phyloP scores from a whole-genome alignment of 2,113 vertebrate species.

The Noturus placidus region DNA sequence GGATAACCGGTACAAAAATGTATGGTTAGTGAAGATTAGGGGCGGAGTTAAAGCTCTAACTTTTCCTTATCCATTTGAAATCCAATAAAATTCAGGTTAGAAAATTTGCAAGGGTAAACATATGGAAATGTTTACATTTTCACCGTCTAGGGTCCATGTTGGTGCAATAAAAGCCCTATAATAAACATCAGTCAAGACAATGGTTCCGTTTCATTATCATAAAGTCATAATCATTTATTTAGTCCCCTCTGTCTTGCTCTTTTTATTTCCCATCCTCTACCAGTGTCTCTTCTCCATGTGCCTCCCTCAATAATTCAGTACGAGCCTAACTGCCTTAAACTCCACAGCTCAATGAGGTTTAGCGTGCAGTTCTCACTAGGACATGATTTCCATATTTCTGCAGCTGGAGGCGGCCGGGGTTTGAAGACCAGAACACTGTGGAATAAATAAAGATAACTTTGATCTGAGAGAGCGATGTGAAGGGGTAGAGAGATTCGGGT shows the following conservation, averaged over 20 bases:
- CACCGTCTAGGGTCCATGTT: not conserved
- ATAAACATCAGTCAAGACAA: not conserved
- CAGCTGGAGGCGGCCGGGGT: slow-evolving; percentile 19
- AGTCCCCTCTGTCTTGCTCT: no score
- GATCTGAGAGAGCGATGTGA: slow-evolving; percentile 31
- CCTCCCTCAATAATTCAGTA: slow-evolving; percentile 8
- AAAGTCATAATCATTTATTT: not conserved
- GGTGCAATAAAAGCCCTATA: not conserved
- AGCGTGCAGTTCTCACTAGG: not conserved
- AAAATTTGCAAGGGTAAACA: not conserved
- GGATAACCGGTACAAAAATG: no score
- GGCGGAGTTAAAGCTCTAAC: not conserved
- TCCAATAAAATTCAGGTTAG: not conserved
- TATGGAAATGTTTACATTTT: no score
- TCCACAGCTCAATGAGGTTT: slow-evolving; percentile 4
- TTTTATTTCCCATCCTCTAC: not conserved
- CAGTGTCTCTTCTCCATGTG: not conserved
- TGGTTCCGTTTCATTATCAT: not conserved
- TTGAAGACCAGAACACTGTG: slow-evolving; percentile 24
- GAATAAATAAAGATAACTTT: slow-evolving; percentile 40
- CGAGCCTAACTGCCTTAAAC: slow-evolving; percentile 18
- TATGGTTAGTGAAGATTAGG: not conserved
- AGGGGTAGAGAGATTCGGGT: not conserved
- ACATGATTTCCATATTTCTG: slow-evolving; percentile 32
- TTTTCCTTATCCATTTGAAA: not conserved